phyloP scores from a whole-genome alignment of 2,888 invertebrate genomes.

The Hemaris fuciformis region DNA sequence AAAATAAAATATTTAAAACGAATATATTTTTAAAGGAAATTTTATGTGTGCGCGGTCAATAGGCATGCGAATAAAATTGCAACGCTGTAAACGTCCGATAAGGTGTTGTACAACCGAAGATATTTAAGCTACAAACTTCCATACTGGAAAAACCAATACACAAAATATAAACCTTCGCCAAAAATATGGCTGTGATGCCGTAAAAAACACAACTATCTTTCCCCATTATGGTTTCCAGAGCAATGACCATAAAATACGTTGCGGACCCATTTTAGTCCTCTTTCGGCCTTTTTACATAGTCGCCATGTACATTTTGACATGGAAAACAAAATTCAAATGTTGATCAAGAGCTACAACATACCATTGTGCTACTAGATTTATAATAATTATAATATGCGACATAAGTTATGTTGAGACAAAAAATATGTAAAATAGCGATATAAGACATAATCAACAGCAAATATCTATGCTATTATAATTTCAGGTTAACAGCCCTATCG shows the following conservation, averaged over 20 bases:
- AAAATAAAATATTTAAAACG: not conserved
- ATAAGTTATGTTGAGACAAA: not conserved
- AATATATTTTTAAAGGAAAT: not conserved
- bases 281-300: not conserved
- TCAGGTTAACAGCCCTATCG: too few relatives aligned
- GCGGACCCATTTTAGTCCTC: conserved; percentile 20
- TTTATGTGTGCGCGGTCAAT: not conserved
- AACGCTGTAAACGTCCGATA: not conserved
- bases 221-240: conserved; percentile 38
- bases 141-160: conserved; percentile 25
- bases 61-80: not conserved
- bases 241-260: conserved; percentile 39
- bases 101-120: not conserved
- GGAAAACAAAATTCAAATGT: conserved; percentile 8
- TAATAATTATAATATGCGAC: not conserved
- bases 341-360: not conserved
- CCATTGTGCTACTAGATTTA: not conserved
- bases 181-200: conserved; percentile 29
- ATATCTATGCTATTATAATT: too few relatives aligned
- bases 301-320: not conserved
- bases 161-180: conserved; percentile 26
- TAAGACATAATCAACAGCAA: too few relatives aligned
- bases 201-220: conserved; percentile 28
- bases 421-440: too few relatives aligned
- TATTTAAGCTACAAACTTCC: not conserved